Evolutionary conservation across 2,113 vertebrate species (phyloP).

Genomic region (Machaerirhynchus nigripectus): DNA sequence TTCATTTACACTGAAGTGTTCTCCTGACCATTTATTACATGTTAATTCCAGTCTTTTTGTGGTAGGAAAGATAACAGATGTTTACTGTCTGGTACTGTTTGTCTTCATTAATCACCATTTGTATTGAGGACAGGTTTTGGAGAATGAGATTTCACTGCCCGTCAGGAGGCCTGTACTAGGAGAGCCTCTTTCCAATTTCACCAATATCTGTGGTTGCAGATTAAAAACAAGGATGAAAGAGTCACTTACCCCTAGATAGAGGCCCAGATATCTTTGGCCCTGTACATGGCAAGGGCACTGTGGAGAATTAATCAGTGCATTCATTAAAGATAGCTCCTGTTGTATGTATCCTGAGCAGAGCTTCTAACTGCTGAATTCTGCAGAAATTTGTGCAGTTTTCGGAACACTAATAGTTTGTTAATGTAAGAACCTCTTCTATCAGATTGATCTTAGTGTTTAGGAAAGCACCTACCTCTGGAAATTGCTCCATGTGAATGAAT

Average conservation of each 20-base stretch:
- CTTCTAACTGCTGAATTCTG: not conserved
- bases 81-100: not conserved
- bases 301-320: not conserved
- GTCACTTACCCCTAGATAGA: not conserved
- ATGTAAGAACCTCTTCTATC: not conserved
- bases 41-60: not conserved
- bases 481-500: not conserved
- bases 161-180: not conserved
- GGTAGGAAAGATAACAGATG: not conserved
- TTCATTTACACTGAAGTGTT: not conserved
- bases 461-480: not conserved
- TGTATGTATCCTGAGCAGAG: rapidly evolving
- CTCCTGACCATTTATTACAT: not conserved
- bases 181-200: not conserved
- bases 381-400: not conserved
- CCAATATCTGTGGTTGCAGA: not conserved
- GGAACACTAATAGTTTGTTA: not conserved
- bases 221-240: not conserved
- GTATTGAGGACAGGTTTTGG: not conserved
- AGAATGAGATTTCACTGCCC: not conserved
- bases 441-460: not conserved
- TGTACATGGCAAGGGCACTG: not conserved
- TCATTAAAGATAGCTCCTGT: not conserved
- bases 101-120: not conserved
- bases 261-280: not conserved